Base-by-base conservation (phyloP, 2,888 invertebrate species). In the Cephalotes varians region DNA sequence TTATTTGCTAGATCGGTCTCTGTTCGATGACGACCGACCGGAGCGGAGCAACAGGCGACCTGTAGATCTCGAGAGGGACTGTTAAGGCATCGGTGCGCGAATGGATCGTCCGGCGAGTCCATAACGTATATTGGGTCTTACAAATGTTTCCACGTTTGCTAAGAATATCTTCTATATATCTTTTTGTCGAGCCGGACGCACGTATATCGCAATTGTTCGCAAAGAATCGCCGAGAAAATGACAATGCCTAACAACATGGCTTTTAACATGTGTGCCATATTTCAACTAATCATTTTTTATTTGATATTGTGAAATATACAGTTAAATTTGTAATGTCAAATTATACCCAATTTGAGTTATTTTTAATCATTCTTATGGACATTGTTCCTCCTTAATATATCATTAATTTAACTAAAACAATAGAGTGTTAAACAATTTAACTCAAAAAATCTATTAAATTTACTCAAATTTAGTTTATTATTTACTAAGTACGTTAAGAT, bases 11-110 rank as follows among this genome's bases (percentile, higher is more conserved):
- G 86, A 64, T 40, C 67, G 28, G 10, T 31, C 67, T 49, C 49
- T 49, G 25, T 25, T 44, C 56, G n/a, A 69, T 60, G 40, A 21
- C 71, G 49, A 31, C 10, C 77, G 51, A 77, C 51, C 44, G 21
- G 54, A 76, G 64, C 25, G 56, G 80, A 82, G 82, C 82, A 82
- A 82, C 82, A 82, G 80, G 82, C 82, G 56, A 82, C 44, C 80
- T 74, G 77, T 79, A 79, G 77, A 79, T 69, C 34, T 56, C 69
- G 18, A 15, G 31, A 6, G 54, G 21, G n/a, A 74, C 6, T 44
- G 44, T 77, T 56, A 56, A 54, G 21, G 21, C 40, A 54, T 40
- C 12, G 58, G 15, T 44, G 44, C 31, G 49, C 28, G n/a, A 21
- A 40, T 15, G 37, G 21, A 15, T 31, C 12, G 47, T 25, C 6